Evolutionary conservation across 2,888 invertebrate species (phyloP).

Genomic region (Harpalus rubripes): DNA sequence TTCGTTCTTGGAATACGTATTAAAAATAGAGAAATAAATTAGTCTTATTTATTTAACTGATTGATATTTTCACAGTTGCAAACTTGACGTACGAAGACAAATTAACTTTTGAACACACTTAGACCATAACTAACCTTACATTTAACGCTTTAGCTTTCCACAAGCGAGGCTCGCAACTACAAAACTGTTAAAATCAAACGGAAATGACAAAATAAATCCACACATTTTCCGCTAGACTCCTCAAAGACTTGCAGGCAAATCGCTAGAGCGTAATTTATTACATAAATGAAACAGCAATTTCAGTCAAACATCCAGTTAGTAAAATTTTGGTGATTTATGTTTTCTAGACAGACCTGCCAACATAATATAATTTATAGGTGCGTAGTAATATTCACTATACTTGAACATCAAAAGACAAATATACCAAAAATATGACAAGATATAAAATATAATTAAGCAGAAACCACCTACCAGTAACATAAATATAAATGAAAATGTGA

Average conservation of each 20-base stretch:
- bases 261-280: conserved; percentile 5
- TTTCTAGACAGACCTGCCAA: conserved; percentile 40
- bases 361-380: conserved; percentile 10
- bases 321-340: conserved; percentile 38
- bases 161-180: neutral
- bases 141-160: conserved; percentile 6
- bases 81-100: conserved; percentile 18
- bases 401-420: conserved; percentile 2
- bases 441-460: neutral
- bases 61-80: conserved; percentile 18
- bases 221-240: too few relatives aligned
- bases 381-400: conserved; percentile 9
- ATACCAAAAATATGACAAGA: conserved; percentile 4
- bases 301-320: conserved; percentile 34
- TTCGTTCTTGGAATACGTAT: neutral
- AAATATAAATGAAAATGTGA: neutral
- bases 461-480: neutral
- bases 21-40: conserved; percentile 28
- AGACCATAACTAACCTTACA: conserved; percentile 29
- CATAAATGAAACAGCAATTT: conserved; percentile 40
- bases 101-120: conserved; percentile 21
- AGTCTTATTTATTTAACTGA: conserved; percentile 24
- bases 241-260: conserved; percentile 14
- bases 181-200: neutral
- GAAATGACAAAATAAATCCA: conserved; percentile 16